Conservation (phyloP, 2,113 vertebrate genomes). For the Rhea americana region DNA sequence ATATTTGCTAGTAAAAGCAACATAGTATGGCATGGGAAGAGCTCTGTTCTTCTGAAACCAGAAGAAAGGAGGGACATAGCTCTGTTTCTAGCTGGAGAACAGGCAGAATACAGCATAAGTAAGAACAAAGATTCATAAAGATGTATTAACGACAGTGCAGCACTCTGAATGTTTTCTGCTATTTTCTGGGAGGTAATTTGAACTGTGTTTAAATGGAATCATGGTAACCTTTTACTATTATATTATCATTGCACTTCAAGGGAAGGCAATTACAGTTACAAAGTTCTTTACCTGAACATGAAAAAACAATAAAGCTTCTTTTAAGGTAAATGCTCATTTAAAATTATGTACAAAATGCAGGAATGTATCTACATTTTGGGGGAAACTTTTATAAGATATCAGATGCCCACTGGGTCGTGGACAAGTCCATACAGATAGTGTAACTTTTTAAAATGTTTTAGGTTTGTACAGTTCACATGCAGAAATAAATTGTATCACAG, state of each 20-base stretch:
- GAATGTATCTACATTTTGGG: not conserved
- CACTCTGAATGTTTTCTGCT: fast-evolving
- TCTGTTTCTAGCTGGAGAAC: not conserved
- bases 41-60: not conserved
- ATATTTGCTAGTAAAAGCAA: not conserved
- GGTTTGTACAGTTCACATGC: not conserved
- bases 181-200: not conserved
- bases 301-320: not conserved
- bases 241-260: not conserved
- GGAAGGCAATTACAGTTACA: not conserved
- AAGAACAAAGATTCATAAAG: not conserved
- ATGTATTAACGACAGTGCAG: not conserved
- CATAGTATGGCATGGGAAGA: not conserved
- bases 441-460: not conserved
- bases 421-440: not conserved
- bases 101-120: fast-evolving
- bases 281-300: not conserved
- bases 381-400: not conserved
- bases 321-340: not conserved
- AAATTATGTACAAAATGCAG: not conserved
- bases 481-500: not conserved
- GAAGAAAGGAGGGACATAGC: not conserved
- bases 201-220: not conserved
- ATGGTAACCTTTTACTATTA: not conserved
- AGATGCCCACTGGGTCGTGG: not conserved